Conservation (phyloP, 64 coral and sea anemone genomes). For the Hydrozoanthus tunicans region DNA sequence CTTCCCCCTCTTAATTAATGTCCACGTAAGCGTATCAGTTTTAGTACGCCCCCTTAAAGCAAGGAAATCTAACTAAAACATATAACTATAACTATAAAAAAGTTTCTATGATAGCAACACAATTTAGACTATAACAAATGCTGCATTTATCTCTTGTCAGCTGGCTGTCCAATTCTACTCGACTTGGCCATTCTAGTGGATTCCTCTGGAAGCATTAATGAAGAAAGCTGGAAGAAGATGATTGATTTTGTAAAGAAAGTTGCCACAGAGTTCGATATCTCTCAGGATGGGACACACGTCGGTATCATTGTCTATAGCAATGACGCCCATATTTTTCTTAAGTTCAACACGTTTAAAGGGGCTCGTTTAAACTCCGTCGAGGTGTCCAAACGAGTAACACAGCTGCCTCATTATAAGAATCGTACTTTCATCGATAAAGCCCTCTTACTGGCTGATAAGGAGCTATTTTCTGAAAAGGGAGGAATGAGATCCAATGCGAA, state of each 20-base stretch:
- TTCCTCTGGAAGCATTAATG: slow-evolving; percentile 81
- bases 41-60: no score
- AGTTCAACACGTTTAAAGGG: slow-evolving; percentile 76
- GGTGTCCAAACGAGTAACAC: slow-evolving; percentile 49
- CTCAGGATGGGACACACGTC: slow-evolving; percentile 64
- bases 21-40: no score
- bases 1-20: no score
- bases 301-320: slow-evolving; percentile 70
- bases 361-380: slow-evolving; percentile 48
- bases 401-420: slow-evolving; percentile 55
- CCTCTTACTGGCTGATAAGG: slow-evolving; percentile 57
- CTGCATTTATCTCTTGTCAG: neutral
- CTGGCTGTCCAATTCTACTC: slow-evolving; percentile 39
- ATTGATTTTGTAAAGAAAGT: slow-evolving; percentile 57
- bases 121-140: neutral
- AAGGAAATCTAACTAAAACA: no score
- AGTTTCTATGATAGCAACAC: neutral
- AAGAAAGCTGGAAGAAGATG: slow-evolving; percentile 59
- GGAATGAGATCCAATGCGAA: slow-evolving; percentile 73
- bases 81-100: no score
- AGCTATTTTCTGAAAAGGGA: slow-evolving; percentile 62
- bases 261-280: slow-evolving; percentile 58
- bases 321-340: slow-evolving; percentile 23
- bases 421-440: slow-evolving; percentile 81
- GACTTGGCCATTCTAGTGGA: slow-evolving; percentile 77